phyloP scores from a whole-genome alignment of 2,113 vertebrate species.

The Uria aalge region DNA sequence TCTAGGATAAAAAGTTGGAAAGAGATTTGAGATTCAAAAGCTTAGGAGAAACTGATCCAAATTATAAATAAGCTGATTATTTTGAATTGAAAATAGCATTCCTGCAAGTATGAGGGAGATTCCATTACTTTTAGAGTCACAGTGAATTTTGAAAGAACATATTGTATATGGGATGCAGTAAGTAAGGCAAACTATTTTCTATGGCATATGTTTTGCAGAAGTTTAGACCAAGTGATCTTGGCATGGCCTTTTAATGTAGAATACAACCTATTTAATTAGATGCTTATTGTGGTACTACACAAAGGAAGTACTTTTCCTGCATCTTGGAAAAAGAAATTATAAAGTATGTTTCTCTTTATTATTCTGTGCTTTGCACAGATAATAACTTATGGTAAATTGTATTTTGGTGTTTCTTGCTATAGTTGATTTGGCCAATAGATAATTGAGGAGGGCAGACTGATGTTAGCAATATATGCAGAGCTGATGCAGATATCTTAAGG shows the following conservation, averaged over 20 bases:
- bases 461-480: neutral
- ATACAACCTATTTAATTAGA: neutral
- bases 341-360: neutral
- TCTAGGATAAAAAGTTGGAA: neutral
- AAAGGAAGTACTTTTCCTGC: neutral
- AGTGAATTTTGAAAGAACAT: neutral
- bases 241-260: neutral
- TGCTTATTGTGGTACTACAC: neutral
- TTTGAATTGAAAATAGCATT: neutral
- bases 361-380: neutral
- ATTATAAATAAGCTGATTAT: neutral
- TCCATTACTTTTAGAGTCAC: neutral
- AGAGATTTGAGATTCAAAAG: neutral
- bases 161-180: neutral
- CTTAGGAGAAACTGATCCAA: neutral
- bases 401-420: neutral
- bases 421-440: neutral
- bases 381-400: neutral
- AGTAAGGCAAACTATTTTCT: neutral
- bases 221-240: neutral
- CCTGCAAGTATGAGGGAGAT: neutral
- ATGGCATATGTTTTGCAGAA: neutral
- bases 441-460: neutral
- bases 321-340: neutral
- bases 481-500: neutral